Evolutionary conservation across 2,113 vertebrate species (phyloP), one percentile per base, ranked within the genome.

Genomic region (Antigone vipio): DNA sequence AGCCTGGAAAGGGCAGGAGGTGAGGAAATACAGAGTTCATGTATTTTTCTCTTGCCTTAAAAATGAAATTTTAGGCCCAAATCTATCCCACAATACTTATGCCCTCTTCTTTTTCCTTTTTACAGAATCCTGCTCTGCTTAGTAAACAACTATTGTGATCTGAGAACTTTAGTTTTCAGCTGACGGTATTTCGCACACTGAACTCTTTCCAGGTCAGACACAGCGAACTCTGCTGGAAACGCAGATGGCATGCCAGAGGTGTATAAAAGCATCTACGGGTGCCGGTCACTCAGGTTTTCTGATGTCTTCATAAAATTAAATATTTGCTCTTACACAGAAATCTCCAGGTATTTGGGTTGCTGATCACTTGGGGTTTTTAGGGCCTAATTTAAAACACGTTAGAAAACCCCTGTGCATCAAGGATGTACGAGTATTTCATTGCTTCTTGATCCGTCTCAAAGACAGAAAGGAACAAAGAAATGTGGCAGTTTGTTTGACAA

Each of bases 1-100:
- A 92, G 98, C 98, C 12, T 98, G 98, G 98, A 97, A 97, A 58
- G 72, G 98, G 93, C 96, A 95, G 47, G 98, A 98, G 88, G 98
- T 98, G 68, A 89, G 92, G 58, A 92, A 85, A 79, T 32, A 29
- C 15, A 8, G 9, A 40, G 6, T n/a, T 83, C 11, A 18, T 2
- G 0, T 34, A 14, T 49, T 49, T 50, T 67, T 55, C 32, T 67
- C 15, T 59, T 55, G 42, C 56, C 26, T 71, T 66, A 68, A 78
- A 68, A 63, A 45, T 13, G 3, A 59, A 42, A 66, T 44, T 9
- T 29, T 67, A 76, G 59, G 30, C 34, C 19, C 26, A 67, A 42
- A 72, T 24, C 9, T 15, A 15, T 15, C 40, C 59, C 62, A 21
- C 49, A 20, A 9, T 62, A 81, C 18, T 52, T 15, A 34, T 7